Evolutionary conservation across 2,113 vertebrate genomes (phyloP).

Genomic region (Cavia porcellus): DNA sequence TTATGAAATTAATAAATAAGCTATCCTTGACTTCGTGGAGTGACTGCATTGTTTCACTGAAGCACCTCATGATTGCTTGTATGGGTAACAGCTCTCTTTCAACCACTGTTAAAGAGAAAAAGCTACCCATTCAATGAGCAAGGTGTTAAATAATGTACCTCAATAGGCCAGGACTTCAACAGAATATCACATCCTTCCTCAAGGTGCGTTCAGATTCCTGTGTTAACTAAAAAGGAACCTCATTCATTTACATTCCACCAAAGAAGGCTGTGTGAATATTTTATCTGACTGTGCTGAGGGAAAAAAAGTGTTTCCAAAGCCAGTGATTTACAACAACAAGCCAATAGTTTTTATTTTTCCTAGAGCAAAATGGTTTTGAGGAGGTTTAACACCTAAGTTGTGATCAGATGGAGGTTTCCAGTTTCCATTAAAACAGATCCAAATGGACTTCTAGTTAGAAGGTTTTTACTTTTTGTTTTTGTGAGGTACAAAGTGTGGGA

Average conservation of each 20-base stretch:
- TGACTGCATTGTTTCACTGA: neutral
- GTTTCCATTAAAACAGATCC: constrained; percentile 44
- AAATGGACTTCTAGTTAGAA: neutral
- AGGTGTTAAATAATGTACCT: neutral
- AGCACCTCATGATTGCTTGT: neutral
- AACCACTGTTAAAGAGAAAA: neutral
- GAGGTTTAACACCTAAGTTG: neutral
- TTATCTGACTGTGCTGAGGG: neutral
- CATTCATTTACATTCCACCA: neutral
- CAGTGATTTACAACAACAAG: neutral
- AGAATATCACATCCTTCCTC: neutral
- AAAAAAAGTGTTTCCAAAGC: neutral
- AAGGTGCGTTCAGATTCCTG: neutral
- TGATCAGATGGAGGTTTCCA: neutral
- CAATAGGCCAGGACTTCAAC: neutral
- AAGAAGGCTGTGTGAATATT: neutral
- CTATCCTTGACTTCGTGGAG: neutral
- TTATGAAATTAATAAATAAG: neutral
- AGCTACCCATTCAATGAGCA: neutral
- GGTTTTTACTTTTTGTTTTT: neutral
- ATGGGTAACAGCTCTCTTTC: neutral
- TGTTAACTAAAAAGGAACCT: neutral
- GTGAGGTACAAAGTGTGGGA: neutral
- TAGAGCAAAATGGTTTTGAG: neutral
- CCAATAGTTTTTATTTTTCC: constrained; percentile 37